Conservation (phyloP, 2,888 invertebrate species). For the Macrophya annulata region DNA sequence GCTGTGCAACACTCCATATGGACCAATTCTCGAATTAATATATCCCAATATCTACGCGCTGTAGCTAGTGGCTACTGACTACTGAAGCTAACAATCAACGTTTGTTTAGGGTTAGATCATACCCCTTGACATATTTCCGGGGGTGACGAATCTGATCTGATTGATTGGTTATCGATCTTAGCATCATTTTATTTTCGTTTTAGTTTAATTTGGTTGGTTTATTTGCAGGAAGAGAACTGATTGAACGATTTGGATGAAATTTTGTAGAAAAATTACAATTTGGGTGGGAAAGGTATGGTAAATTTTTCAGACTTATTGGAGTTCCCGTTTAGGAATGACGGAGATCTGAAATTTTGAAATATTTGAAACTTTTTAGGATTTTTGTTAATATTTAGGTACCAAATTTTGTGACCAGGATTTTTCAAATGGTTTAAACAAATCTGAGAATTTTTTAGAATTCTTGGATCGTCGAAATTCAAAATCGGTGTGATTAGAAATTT, state of each 20-base stretch:
- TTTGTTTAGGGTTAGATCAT: conserved; percentile 31
- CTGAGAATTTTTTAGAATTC: too few species aligned
- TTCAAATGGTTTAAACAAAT: too few species aligned
- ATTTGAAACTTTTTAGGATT: background rate
- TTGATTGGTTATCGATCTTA: background rate
- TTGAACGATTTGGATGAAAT: background rate
- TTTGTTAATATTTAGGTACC: too few species aligned
- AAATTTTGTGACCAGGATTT: too few species aligned
- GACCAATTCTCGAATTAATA: conserved; percentile 35
- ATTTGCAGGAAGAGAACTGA: background rate
- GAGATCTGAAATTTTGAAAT: background rate
- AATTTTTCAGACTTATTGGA: background rate
- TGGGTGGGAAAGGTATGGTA: too few species aligned
- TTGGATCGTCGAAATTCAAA: too few species aligned
- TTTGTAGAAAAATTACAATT: background rate
- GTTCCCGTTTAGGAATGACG: background rate
- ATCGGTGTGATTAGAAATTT: too few species aligned
- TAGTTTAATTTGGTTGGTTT: background rate
- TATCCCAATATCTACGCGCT: background rate
- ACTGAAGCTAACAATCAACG: background rate
- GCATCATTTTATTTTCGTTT: background rate
- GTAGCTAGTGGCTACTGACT: too few species aligned
- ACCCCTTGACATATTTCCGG: background rate
- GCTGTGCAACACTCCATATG: conserved; percentile 7
- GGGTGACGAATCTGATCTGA: background rate